These are phyloP conservation scores for Oreochromis niloticus DNA, from an alignment of 2,113 vertebrate genomes.

Conservation along the genomic window DNA sequence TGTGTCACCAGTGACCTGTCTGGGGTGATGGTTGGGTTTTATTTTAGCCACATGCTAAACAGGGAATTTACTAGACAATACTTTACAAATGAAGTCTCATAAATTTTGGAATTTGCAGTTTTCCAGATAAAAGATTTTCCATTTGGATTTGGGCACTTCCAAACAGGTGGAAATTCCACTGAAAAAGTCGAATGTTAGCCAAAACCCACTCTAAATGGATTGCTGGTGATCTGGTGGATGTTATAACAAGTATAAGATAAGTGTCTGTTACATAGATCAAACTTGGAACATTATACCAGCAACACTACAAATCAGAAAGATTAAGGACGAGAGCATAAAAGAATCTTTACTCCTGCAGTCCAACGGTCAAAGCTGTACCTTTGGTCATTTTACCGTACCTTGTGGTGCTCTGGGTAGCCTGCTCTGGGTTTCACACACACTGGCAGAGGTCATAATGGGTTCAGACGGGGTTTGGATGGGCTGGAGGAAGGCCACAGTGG, in stretches of 20 bases:
- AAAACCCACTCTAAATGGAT: background rate
- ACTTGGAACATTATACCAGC: background rate
- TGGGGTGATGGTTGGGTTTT: background rate
- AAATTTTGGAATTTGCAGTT: background rate
- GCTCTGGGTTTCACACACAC: constrained; percentile 70
- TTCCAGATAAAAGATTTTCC: background rate
- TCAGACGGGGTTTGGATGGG: constrained; percentile 50
- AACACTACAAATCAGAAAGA: background rate
- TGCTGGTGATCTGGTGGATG: background rate
- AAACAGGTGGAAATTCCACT: background rate
- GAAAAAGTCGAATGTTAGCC: background rate
- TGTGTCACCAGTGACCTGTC: background rate
- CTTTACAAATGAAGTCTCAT: background rate
- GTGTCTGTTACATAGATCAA: background rate
- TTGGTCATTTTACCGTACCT: constrained; percentile 72
- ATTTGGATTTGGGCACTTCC: background rate
- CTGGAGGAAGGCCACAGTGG: constrained; percentile 67
- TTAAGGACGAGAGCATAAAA: background rate
- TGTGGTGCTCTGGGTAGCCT: constrained; percentile 76
- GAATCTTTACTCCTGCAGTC: background rate
- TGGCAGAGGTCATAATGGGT: constrained; percentile 58
- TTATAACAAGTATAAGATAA: background rate
- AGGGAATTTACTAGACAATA: background rate
- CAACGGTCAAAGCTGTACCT: background rate
- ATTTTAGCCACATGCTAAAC: background rate